Evolutionary conservation across 2,113 vertebrate species (phyloP), one percentile per base, ranked within the genome.

Genomic region (Clarias macrocephalus): DNA sequence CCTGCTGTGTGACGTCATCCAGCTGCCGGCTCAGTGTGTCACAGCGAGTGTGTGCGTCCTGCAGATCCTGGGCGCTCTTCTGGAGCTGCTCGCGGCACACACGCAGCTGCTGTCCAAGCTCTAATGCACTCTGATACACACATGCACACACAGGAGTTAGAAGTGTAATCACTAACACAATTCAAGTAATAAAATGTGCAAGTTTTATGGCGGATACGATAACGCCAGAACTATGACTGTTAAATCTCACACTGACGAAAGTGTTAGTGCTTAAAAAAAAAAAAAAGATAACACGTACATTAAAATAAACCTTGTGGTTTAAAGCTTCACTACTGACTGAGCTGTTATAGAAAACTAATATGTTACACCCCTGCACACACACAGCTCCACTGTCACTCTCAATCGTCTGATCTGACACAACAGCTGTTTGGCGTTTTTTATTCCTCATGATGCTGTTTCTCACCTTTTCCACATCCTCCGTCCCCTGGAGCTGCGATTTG

Each of bases 71-170:
- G 0, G 91, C 90, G 13, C 91, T 85, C 25, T 81, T 92, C 86
- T 96, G 94, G 86, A 95, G 90, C 87, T 95, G 92, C 86, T 97
- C 95, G 52, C 89, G 92, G 88, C 92, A 92, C 30, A 93, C 86
- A 59, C 87, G 91, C 88, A 97, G 88, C 90, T 96, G 95, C 88
- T 95, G 94, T 7, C 89, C 86, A 68, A 95, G 91, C 88, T 95
- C 93, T 88, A 94, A 83, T 0, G 89, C 85, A 60, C 95, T 94
- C 93, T 96, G 90, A 85, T 8, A 89, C 52, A 82, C 33, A 88
- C 10, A n/a, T 12, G 37, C 82, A 54, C 82, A 70, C 37, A 82
- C 63, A 70, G 11, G 54, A 19, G 68, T 37, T 66, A 62, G 16
- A 73, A 11, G 16, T 21, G 6, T 10, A 37, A 73, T 70, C 59